Evolutionary conservation across 2,797 vertebrate species (phyloP).

Genomic region (Galagoides demidoff): DNA sequence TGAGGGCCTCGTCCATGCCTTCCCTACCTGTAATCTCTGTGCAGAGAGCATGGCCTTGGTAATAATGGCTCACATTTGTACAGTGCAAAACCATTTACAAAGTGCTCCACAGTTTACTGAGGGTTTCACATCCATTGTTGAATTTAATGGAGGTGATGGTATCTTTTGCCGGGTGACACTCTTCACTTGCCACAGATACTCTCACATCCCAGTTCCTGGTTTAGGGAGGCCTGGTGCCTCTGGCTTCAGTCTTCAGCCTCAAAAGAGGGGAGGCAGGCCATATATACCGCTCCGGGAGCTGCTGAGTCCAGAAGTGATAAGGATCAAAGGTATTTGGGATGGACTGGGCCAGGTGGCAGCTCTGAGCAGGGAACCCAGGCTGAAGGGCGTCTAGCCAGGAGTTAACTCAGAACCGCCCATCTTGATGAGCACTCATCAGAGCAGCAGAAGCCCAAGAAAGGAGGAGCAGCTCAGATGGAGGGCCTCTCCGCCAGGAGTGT

Average conservation of each 20-base stretch:
- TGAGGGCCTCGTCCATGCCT: neutral
- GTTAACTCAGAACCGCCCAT: neutral
- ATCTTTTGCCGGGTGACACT: neutral
- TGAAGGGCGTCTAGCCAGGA: neutral
- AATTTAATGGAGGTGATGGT: neutral
- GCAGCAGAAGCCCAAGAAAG: conserved; percentile 19
- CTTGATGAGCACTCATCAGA: conserved; percentile 6
- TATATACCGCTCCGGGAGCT: conserved; percentile 5
- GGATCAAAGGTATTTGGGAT: neutral
- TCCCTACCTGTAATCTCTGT: neutral
- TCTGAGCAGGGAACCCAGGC: neutral
- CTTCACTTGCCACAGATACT: neutral
- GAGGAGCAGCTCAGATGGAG: conserved; percentile 7
- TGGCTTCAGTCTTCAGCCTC: neutral
- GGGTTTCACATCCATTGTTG: neutral
- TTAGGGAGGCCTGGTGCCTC: neutral
- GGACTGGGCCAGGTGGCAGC: neutral
- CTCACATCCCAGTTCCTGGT: neutral
- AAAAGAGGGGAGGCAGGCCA: neutral
- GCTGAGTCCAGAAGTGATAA: neutral
- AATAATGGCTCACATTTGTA: neutral
- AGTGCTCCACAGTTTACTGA: neutral
- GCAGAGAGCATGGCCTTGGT: neutral
- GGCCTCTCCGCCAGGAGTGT: neutral
- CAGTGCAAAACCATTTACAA: neutral